Percentiles rank a stretch among this genome's conserved stretches.
Conservation (phyloP, 2,888 invertebrate genomes). For the Cacoxenus indagator region DNA sequence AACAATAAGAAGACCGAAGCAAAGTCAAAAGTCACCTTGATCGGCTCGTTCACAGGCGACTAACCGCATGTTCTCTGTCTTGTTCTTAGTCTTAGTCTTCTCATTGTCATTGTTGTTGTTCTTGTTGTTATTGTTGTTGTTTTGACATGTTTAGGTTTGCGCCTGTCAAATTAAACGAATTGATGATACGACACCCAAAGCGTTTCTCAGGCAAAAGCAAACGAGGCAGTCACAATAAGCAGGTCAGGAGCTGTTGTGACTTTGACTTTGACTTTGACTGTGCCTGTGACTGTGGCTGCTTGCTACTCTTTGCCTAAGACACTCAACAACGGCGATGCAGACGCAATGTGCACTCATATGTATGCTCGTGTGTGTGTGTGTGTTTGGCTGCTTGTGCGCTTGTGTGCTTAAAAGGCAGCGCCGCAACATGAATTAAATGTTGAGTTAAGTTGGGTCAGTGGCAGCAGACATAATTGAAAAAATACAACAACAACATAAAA, state of each 20-base stretch:
- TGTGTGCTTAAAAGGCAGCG: constrained; percentile 7
- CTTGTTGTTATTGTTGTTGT: constrained; percentile 57
- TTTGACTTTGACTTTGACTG: no score
- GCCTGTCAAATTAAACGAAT: constrained; percentile 72
- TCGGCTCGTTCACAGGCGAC: constrained; percentile 29
- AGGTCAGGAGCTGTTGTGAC: not conserved
- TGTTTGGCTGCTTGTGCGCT: no score
- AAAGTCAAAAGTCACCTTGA: constrained; percentile 44
- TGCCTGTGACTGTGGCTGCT: no score
- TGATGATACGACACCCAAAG: constrained; percentile 72
- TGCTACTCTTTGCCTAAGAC: no score
- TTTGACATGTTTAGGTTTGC: constrained; percentile 72
- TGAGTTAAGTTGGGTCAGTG: constrained; percentile 52
- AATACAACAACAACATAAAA: constrained; percentile 25
- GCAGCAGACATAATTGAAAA: constrained; percentile 57
- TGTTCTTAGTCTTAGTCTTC: not conserved
- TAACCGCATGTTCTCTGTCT: constrained; percentile 61
- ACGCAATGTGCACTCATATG: not conserved
- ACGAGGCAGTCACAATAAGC: not conserved
- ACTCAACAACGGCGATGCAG: no score
- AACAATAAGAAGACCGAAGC: constrained; percentile 32
- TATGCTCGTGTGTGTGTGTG: not conserved
- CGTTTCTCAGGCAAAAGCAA: constrained; percentile 67
- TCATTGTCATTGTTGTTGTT: not conserved
- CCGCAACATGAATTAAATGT: constrained; percentile 61